Base-by-base conservation (phyloP, 1,140 invertebrate species). In the Trachymyrmex cornetzi region DNA sequence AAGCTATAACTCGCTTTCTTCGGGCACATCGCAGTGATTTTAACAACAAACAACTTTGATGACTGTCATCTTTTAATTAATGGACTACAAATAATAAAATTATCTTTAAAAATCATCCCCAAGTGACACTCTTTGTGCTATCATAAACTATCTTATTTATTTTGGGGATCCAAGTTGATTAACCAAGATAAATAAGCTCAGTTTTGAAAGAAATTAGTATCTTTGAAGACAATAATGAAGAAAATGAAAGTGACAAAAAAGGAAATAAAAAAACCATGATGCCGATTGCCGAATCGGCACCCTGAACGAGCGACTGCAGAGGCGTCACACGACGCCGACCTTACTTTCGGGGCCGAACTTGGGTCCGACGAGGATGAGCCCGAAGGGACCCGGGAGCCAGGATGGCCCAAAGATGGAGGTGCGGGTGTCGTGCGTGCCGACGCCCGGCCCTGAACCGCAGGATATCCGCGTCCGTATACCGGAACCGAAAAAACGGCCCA, bases 261-360 rank as follows among this genome's bases (percentile, higher is more conserved):
- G 14, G 9, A 12, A 48, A 22, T 53, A 0, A 7, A 53, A 0
- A 14, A 75, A 74, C 4, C 38, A 44, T 27, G 55, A 84, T 30
- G 69, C 9, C 24, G 69, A 48, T 27, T 27, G 34, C 2, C 71
- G n/a, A 22, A 5, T 84, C 90, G 64, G 9, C 77, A 95, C 67
- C 66, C 92, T 93, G 93, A 94, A 92, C 91, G 93, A 91, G 74
- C 91, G 91, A 88, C 66, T 93, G 77, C 88, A 91, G 55, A 85
- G 94, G 93, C 94, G 93, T 93, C 94, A 93, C 77, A 94, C 93
- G 94, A 94, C 93, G 94, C 94, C 92, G 24, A 90, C 77, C n/a
- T 75, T 94, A 66, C 34, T 90, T 19, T 67, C 77, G 24, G 38
- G 48, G 48, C 14, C 69, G 82, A 77, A 16, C 30, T 50, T 90